phyloP scores from a whole-genome alignment of 2,113 vertebrate genomes.

The Setophaga petechia region DNA sequence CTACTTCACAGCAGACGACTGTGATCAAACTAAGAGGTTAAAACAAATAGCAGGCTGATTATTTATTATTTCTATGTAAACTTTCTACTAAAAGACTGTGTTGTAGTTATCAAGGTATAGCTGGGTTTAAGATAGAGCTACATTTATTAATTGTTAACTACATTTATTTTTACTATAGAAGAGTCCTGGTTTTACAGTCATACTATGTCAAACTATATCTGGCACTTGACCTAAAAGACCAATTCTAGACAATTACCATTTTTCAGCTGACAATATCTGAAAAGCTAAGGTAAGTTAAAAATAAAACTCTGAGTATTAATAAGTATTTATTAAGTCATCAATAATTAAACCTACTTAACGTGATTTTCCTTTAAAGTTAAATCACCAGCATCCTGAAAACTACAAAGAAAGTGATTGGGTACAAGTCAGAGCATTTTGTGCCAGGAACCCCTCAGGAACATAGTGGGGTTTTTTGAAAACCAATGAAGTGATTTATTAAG shows the following conservation, averaged over 20 bases:
- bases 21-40: not conserved
- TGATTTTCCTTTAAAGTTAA: not conserved
- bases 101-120: not conserved
- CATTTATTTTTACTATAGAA: not conserved
- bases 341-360: not conserved
- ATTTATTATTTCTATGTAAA: conserved; percentile 45
- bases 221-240: not conserved
- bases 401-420: not conserved
- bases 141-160: not conserved
- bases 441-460: not conserved
- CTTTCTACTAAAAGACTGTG: not conserved
- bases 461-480: not conserved
- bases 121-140: not conserved
- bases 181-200: not conserved
- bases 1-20: not conserved
- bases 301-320: not conserved
- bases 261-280: not conserved
- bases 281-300: not conserved
- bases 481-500: not conserved
- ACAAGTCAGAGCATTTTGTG: not conserved
- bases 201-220: not conserved
- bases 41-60: conserved; percentile 50
- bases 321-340: not conserved
- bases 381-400: not conserved
- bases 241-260: not conserved